Evolutionary conservation across 1,140 invertebrate genomes (phyloP).

Genomic region (Brachionus calyciflorus): DNA sequence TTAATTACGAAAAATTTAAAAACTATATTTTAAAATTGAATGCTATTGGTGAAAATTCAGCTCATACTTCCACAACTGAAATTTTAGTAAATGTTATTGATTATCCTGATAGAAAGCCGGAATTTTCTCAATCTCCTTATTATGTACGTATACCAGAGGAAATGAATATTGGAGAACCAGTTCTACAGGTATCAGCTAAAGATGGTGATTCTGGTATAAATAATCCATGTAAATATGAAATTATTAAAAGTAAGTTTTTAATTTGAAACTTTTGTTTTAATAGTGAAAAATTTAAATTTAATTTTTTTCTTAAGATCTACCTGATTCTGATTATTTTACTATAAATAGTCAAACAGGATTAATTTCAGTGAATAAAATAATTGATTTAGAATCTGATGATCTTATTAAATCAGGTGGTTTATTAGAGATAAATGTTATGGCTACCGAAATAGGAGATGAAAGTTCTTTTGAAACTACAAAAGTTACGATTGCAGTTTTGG

Average conservation of each 20-base stretch:
- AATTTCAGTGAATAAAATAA: constrained; percentile 15
- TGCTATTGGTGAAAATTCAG: constrained; percentile 29
- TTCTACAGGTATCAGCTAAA: not conserved
- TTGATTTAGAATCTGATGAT: constrained; percentile 7
- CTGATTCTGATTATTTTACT: not conserved
- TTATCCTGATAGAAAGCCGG: constrained; percentile 29
- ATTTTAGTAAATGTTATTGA: constrained; percentile 31
- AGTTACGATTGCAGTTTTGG: constrained; percentile 77
- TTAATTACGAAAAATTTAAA: constrained; percentile 25
- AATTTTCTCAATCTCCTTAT: constrained; percentile 37
- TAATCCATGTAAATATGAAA: constrained; percentile 11
- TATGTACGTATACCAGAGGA: constrained; percentile 36
- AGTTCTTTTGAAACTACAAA: constrained; percentile 64
- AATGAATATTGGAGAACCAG: not conserved
- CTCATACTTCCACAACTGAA: not conserved
- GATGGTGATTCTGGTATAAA: constrained; percentile 17
- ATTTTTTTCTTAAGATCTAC: not conserved
- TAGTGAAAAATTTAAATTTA: not conserved
- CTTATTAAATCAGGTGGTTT: constrained; percentile 11
- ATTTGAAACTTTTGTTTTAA: not conserved
- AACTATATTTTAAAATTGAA: not conserved
- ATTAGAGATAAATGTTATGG: constrained; percentile 4
- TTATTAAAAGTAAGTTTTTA: not conserved
- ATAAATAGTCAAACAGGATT: constrained; percentile 1
- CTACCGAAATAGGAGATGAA: constrained; percentile 10